These are phyloP conservation scores for Antedon mediterranea DNA, from an alignment of 53 echinoderm and acorn worm species.

Conservation along the genomic window DNA sequence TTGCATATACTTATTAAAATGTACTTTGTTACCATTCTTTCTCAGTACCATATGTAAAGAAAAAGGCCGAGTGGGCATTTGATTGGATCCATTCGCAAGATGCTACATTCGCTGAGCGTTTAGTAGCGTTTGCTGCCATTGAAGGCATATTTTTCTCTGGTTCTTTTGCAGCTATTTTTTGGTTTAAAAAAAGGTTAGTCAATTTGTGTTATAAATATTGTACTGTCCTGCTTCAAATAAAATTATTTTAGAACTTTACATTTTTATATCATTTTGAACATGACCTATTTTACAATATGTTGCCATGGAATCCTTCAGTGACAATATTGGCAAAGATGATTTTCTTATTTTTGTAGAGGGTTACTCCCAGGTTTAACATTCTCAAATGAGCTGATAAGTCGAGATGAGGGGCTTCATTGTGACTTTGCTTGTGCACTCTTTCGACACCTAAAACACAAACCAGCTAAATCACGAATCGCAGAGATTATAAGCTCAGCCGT, in stretches of 20 bases:
- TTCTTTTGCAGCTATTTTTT: slow-evolving; percentile 88
- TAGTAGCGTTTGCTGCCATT: slow-evolving; percentile 76
- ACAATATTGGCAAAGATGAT: too few species aligned
- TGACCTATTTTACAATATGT: too few species aligned
- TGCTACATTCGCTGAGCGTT: slow-evolving; percentile 53
- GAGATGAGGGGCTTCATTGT: slow-evolving; percentile 89
- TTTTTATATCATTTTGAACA: too few species aligned
- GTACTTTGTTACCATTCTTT: too few species aligned
- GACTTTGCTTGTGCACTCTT: slow-evolving; percentile 93
- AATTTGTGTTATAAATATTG: not conserved
- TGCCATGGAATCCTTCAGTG: too few species aligned
- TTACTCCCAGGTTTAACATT: slow-evolving; percentile 74
- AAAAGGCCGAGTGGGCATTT: slow-evolving; percentile 92
- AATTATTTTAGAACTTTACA: too few species aligned
- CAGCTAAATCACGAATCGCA: slow-evolving; percentile 18
- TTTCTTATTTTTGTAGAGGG: slow-evolving; percentile 29
- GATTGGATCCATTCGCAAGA: slow-evolving; percentile 61
- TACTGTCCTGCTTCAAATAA: too few species aligned
- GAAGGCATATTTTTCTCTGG: slow-evolving; percentile 96
- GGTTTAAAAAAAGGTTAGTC: slow-evolving; percentile 81
- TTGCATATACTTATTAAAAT: too few species aligned
- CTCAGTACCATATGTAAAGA: slow-evolving; percentile 80
- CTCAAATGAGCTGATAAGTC: slow-evolving; percentile 87
- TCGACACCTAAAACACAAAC: slow-evolving; percentile 42
- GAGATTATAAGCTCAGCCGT: slow-evolving; percentile 74